Percentiles rank a stretch among this genome's conserved stretches.
Conservation (phyloP, 2,797 vertebrate genomes). For the Liasis olivaceus region DNA sequence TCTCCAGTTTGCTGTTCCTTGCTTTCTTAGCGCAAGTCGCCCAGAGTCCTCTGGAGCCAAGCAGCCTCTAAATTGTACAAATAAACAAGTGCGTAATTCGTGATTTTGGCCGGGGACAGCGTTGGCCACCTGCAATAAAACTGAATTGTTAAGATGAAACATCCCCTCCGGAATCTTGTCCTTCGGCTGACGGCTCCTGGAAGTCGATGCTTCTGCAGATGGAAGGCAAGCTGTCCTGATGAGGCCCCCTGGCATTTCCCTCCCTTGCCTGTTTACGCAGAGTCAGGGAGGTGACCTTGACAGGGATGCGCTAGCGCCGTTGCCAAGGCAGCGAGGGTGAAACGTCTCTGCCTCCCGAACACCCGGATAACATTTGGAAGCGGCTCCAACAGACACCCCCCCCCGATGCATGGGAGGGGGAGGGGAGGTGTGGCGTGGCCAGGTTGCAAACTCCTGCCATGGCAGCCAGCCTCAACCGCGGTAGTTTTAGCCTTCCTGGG, state of each 20-base stretch:
- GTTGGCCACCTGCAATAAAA: too few relatives aligned
- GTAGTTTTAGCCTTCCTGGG: neutral
- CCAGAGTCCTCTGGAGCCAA: neutral
- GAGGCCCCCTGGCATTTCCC: neutral
- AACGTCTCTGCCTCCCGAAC: neutral
- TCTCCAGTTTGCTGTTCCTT: neutral
- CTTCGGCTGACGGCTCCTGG: neutral
- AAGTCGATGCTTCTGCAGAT: neutral
- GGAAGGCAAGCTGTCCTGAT: too few relatives aligned
- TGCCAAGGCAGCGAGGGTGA: neutral
- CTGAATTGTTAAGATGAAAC: neutral
- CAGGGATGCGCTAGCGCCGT: neutral
- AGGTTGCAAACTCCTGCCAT: neutral
- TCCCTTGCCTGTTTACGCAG: neutral
- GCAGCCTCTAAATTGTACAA: neutral
- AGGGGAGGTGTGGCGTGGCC: neutral
- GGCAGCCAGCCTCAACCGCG: neutral
- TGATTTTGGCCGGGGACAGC: neutral
- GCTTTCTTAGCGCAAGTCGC: neutral
- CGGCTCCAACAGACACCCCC: neutral
- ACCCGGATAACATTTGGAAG: neutral
- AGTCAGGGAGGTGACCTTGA: neutral
- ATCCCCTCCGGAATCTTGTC: neutral
- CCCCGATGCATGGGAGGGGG: neutral
- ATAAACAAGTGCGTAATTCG: accelerated